Percentiles rank a stretch among this genome's conserved stretches.
These are phyloP conservation scores for Cynoglossus semilaevis DNA, from an alignment of 2,113 vertebrate genomes.

Conservation along the genomic window DNA sequence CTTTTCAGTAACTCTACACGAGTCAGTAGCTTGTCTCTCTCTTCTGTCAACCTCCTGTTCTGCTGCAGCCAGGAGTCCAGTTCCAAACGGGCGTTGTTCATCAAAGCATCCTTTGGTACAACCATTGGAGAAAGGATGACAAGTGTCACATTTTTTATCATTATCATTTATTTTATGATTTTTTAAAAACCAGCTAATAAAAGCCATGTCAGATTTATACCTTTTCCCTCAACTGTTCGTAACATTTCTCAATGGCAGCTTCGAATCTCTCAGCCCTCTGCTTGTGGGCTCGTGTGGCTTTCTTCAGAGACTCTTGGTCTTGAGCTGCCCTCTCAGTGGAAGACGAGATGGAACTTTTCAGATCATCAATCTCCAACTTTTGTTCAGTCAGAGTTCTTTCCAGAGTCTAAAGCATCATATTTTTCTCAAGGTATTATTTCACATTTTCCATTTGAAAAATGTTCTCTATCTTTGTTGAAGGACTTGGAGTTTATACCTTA, in stretches of 20 bases:
- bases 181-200: background rate
- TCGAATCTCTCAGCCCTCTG: constrained; percentile 76
- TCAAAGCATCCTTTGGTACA: constrained; percentile 74
- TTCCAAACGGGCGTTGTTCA: constrained; percentile 72
- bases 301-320: constrained; percentile 78
- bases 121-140: background rate
- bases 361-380: constrained; percentile 71
- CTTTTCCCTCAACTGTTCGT: constrained; percentile 76
- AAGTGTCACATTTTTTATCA: background rate
- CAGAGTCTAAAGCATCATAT: constrained; percentile 69
- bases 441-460: background rate
- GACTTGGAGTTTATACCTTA: constrained; percentile 68
- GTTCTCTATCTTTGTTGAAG: background rate
- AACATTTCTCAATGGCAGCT: constrained; percentile 74
- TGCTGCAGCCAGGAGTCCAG: constrained; percentile 74
- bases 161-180: background rate
- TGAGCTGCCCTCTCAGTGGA: constrained; percentile 69
- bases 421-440: background rate
- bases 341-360: constrained; percentile 64
- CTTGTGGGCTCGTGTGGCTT: constrained; percentile 79
- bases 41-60: constrained; percentile 73
- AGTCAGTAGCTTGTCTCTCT: constrained; percentile 73
- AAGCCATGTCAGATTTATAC: constrained; percentile 53
- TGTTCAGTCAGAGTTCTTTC: constrained; percentile 76
- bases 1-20: constrained; percentile 74